Percentiles rank a stretch among this genome's conserved stretches.
These are phyloP conservation scores for Rhizomys pruinosus DNA, from an alignment of 2,113 vertebrate species.

Conservation along the genomic window DNA sequence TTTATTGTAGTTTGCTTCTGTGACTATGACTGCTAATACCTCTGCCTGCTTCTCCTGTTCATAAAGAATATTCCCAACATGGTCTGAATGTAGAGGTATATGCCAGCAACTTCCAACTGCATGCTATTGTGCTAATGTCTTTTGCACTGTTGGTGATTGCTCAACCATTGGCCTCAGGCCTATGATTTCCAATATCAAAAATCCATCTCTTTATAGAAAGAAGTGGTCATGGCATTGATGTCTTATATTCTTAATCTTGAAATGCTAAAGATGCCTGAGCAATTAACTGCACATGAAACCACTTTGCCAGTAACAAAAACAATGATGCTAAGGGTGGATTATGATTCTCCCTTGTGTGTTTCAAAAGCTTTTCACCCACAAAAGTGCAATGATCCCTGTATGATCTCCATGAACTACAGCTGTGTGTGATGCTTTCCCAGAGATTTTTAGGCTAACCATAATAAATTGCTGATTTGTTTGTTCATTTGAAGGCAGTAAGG, in stretches of 20 bases:
- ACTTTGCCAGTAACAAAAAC: conserved; percentile 31
- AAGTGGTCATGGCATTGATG: not conserved
- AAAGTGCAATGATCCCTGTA: not conserved
- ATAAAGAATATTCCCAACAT: not conserved
- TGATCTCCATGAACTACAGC: not conserved
- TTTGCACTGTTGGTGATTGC: not conserved
- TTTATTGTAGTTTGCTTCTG: not conserved
- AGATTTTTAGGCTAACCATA: not conserved
- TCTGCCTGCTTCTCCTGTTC: not conserved
- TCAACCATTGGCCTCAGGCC: not conserved
- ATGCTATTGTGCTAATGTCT: not conserved
- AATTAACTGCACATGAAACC: not conserved
- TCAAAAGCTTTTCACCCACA: not conserved
- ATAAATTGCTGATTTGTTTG: not conserved
- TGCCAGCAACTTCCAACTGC: not conserved
- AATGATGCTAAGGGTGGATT: not conserved
- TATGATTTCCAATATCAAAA: not conserved
- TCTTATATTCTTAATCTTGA: not conserved
- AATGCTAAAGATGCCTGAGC: not conserved
- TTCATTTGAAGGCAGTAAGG: not conserved
- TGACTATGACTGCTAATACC: not conserved
- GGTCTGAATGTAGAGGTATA: not conserved
- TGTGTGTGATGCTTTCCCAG: not conserved
- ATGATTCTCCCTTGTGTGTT: not conserved
- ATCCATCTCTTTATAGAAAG: not conserved